Base-by-base conservation (phyloP, 2,113 vertebrate genomes). In the Parotia lawesii region DNA sequence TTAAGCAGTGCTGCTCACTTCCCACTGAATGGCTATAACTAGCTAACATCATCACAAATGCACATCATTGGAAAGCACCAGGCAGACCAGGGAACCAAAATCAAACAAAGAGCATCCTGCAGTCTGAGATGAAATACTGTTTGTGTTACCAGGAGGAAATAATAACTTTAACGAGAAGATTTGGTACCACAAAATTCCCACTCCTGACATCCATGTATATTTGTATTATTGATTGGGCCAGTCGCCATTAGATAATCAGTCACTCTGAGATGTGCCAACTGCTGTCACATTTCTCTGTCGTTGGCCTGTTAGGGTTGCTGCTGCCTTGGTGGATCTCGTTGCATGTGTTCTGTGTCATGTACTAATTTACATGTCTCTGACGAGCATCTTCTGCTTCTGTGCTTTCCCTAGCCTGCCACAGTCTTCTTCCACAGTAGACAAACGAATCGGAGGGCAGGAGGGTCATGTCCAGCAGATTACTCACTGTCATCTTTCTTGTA, bases 331-430 rank as follows among this genome's bases (percentile, higher is more conserved):
- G 80, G 84, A 71, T 87, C 54, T 73, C 29, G 2, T 53, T 96
- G 97, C 96, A 94, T 97, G 96, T 79, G 78, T 61, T 94, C n/a
- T 18, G 61, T 90, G 33, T 73, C 1, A 1, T 94, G 48, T 94
- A 96, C 95, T 98, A 97, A 97, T 91, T 91, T 87, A 93, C 80
- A 88, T 95, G 64, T 93, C 85, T 95, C 74, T 94, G 88, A 89
- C 1, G 6, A 95, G 87, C 61, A 40, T 90, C 83, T 92, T 94
- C 82, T 95, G 73, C 80, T 93, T 90, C 77, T 96, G 47, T 93
- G 84, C 93, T 96, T 70, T 96, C 62, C 83, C 60, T 96, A 87
- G 88, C 85, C 97, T 96, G 91, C 80, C 83, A 23, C 31, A 33
- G 66, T 91, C 93, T 97, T 92, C 79, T 97, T 93, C 75, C 80